Base-by-base conservation (phyloP, 2,888 invertebrate species). In the Palloptera scutellata region DNA sequence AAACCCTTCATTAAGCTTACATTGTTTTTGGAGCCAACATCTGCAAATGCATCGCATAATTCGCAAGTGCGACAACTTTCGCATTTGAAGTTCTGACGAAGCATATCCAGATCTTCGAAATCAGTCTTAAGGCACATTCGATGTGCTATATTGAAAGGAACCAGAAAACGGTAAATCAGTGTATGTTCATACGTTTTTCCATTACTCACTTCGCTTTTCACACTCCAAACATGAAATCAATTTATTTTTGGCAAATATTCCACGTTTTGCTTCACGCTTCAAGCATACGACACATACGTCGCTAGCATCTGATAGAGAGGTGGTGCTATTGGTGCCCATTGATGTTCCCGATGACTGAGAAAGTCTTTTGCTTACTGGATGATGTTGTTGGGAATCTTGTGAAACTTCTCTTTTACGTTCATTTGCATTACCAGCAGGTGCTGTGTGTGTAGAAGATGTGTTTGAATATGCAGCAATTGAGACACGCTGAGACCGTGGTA, bases 31-130 rank as follows among this genome's bases (percentile, higher is more conserved):
- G 91, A 91, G 86, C 94, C 93, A 75, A 89, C 90, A 79, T 95
- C 96, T 52, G 93, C 87, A 57, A 71, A 70, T 8, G 42, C 57
- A 17, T 64, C 70, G 66, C 81, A 81, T 13, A 74, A 53, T 10
- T 89, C 89, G 84, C 97, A 97, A 12, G 91, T 92, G 84, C 95
- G 96, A 79, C 96, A 97, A 79, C 93, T 92, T 62, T 93, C 92
- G 81, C 97, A 97, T 77, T 94, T 95, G 94, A 94, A 97, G 42
- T 78, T 77, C 41, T 77, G 77, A n/a, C 81, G 79, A 0, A 82
- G 75, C n/a, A 73, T 70, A 5, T 73, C 73, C 19, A 77, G 67
- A 48, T 81, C 74, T 10, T 80, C 79, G 57, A 81, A 82, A 13
- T 74, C 74, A 0, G 78, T 69, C 1, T 74, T 71, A 19, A 83